Evolutionary conservation across 2,888 invertebrate genomes (phyloP), one percentile per base, ranked within the genome.

Genomic region (Lasioglossum villosulum): DNA sequence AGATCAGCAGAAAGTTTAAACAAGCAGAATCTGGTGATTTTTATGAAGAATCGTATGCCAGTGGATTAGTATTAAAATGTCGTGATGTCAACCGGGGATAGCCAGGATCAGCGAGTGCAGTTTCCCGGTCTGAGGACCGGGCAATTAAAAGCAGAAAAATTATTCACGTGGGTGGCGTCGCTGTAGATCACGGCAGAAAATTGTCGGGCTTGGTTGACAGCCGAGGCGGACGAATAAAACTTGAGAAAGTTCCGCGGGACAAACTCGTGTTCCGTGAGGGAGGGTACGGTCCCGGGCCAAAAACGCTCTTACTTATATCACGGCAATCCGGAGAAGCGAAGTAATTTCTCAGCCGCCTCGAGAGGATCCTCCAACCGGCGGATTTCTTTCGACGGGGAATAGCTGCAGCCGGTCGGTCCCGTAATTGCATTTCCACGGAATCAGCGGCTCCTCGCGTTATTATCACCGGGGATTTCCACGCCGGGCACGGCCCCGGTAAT

Each of bases 361-460:
- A 86, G 86, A 88, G 56, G 84, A 79, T 75, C 74, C 78, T 84
- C 72, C 70, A 72, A 23, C 66, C 66, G 82, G 70, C 82, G 82
- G 84, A 88, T 86, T 88, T 90, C 88, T 90, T 89, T 88, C 82
- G 82, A 86, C 82, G 48, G 74, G 73, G 82, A 81, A 82, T 85
- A 81, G 83, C 66, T 85, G 82, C 63, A 75, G 42, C 83, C 72
- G 72, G 70, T 71, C 86, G 39, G 72, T 30, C 70, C 68, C 82
- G 83, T 90, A 90, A 90, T 90, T 88, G 87, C 90, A 87, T 90
- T 90, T 90, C 89, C 87, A 83, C 89, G 81, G 84, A 90, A 90
- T 90, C 88, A 84, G 85, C 83, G 78, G 73, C 79, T 70, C 80
- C 75, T 82, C 82, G 81, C 82, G 84, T 90, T 90, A 88, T 88